These are phyloP conservation scores for Raphicerus campestris DNA, from an alignment of 2,113 vertebrate genomes.

Conservation along the genomic window DNA sequence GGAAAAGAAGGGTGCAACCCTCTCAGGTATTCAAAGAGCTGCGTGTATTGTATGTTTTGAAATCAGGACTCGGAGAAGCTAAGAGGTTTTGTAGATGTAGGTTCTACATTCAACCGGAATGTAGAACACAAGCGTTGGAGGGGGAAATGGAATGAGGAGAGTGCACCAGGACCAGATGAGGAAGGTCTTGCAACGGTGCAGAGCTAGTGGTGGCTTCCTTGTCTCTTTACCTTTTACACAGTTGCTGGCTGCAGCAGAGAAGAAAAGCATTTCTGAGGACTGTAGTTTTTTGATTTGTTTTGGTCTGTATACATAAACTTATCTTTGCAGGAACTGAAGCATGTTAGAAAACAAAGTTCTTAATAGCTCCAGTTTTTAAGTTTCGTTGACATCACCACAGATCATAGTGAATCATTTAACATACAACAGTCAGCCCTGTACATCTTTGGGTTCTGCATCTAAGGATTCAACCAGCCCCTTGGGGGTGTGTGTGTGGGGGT, in stretches of 20 bases:
- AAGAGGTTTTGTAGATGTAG: neutral
- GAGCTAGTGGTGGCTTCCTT: too few species aligned
- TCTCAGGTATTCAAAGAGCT: neutral
- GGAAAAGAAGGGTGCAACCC: neutral
- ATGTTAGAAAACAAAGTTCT: neutral
- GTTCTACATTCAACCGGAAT: neutral
- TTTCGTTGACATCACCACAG: neutral
- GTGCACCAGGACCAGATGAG: neutral
- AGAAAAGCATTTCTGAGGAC: neutral
- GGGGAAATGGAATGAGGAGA: neutral
- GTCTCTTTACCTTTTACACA: neutral
- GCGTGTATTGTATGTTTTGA: neutral
- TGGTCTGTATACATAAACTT: neutral
- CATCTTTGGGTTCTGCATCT: neutral
- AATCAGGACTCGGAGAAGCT: neutral
- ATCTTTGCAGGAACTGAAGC: neutral
- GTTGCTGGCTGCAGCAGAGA: neutral
- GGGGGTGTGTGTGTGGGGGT: accelerated
- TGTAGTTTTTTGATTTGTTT: neutral
- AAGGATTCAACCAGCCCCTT: neutral
- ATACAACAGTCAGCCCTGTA: neutral
- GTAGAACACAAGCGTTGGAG: neutral
- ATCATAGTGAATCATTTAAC: neutral
- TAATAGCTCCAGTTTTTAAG: neutral
- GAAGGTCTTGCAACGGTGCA: neutral